Evolutionary conservation across 2,888 invertebrate species (phyloP).

Genomic region (Hypercompe scribonia): DNA sequence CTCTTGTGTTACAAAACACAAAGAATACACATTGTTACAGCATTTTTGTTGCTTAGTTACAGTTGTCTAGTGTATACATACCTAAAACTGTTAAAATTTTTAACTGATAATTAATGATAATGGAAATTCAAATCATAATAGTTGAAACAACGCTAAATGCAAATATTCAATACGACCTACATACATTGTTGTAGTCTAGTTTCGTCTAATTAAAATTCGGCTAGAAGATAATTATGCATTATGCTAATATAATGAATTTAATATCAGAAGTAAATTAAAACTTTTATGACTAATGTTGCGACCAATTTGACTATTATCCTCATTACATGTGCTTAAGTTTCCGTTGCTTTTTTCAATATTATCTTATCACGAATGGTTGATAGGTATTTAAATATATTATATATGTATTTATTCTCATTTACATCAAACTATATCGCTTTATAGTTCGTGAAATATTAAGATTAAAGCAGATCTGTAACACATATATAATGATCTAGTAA

Average conservation of each 20-base stretch:
- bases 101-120: neutral
- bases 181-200: neutral
- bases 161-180: neutral
- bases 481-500: slow-evolving; percentile 66
- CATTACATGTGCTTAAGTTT: neutral
- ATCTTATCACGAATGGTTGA: neutral
- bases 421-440: slow-evolving; percentile 29
- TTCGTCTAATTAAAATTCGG: neutral
- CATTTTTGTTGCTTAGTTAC: neutral
- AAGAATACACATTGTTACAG: neutral
- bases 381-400: neutral
- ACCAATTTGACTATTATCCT: neutral
- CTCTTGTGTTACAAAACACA: neutral
- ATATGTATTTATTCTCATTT: neutral
- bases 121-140: neutral
- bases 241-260: neutral
- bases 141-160: neutral
- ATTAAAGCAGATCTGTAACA: slow-evolving; percentile 65
- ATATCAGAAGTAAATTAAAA: neutral
- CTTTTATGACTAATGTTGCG: neutral
- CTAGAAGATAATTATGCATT: neutral
- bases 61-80: neutral
- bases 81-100: neutral
- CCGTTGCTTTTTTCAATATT: neutral
- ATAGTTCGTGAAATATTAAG: slow-evolving; percentile 63